Evolutionary conservation across 92 coral and sea anemone species (phyloP).

Genomic region (Bergia puertoricense): DNA sequence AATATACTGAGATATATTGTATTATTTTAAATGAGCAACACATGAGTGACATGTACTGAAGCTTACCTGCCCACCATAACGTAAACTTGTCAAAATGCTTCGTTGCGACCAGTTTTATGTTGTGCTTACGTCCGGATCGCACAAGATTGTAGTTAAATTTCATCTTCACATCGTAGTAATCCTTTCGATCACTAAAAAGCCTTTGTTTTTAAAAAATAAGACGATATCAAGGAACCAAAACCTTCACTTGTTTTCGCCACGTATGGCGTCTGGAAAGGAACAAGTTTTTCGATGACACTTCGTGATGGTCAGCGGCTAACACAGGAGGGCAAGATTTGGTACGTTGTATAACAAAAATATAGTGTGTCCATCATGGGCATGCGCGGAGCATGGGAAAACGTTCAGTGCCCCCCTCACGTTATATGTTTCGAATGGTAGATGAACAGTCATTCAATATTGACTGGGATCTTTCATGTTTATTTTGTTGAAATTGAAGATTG

Average conservation of each 20-base stretch:
- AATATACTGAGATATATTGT: too few relatives aligned
- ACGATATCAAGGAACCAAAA: background rate
- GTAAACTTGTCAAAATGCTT: slow-evolving; percentile 24
- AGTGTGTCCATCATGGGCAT: background rate
- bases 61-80: slow-evolving; percentile 44
- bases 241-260: slow-evolving; percentile 11
- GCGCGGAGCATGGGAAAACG: too few relatives aligned
- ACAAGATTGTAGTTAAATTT: background rate
- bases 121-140: background rate
- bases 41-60: background rate
- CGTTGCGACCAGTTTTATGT: background rate
- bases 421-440: too few relatives aligned
- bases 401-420: too few relatives aligned
- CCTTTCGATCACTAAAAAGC: background rate
- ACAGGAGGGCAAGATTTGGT: too few relatives aligned
- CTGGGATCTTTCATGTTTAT: too few relatives aligned
- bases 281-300: background rate
- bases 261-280: slow-evolving; percentile 7
- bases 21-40: background rate
- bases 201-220: background rate
- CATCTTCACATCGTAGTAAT: slow-evolving; percentile 20
- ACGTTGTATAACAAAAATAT: slow-evolving; percentile 12
- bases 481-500: too few relatives aligned
- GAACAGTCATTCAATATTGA: too few relatives aligned
- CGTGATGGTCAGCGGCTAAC: slow-evolving; percentile 12